Evolutionary conservation across 1,140 invertebrate genomes (phyloP), one percentile per base, ranked within the genome.

Genomic region (Druon quercuslanigerum): DNA sequence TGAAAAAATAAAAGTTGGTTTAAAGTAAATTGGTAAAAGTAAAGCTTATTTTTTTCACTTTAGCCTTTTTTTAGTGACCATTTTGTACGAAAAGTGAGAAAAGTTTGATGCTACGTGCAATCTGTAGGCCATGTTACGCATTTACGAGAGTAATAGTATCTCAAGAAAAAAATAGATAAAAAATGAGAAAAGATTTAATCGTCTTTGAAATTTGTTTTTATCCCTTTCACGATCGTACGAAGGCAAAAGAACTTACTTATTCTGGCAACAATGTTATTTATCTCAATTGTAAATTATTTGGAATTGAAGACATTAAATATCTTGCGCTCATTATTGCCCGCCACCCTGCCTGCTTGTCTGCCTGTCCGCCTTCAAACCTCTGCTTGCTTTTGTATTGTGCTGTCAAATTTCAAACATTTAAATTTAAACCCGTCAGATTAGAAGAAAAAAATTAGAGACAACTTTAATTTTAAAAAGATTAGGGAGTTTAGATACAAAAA

Each of bases 271-370:
- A 14, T 52, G 51, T 80, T 82, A 78, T 84, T 79, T 80, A 72
- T 80, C 83, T 87, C 78, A 82, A 77, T 79, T 90, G 88, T 90
- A 89, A 87, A 87, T 87, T 81, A 86, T 82, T 83, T 86, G 83
- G 76, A 89, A 86, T 87, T 87, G 84, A 82, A 85, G 84, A 83
- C 82, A 84, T 89, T 88, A 89, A 89, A 89, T 83, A 85, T 85
- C 86, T 88, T 89, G 83, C 86, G 86, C 82, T 87, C 83, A 88
- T 83, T 85, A 87, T 85, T 89, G 84, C 82, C 80, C 84, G 84
- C 85, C 87, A 87, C 84, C 87, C 84, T 87, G 86, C 85, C 88
- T 88, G 85, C 80, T 83, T 87, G 84, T 71, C 80, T 81, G 76
- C 71, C 74, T 75, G 76, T 14, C 78, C 82, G 76, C 74, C 72